Percentiles rank a stretch among this genome's conserved stretches.
Evolutionary conservation across 2,113 vertebrate species (phyloP).

Genomic region (Promerops cafer): DNA sequence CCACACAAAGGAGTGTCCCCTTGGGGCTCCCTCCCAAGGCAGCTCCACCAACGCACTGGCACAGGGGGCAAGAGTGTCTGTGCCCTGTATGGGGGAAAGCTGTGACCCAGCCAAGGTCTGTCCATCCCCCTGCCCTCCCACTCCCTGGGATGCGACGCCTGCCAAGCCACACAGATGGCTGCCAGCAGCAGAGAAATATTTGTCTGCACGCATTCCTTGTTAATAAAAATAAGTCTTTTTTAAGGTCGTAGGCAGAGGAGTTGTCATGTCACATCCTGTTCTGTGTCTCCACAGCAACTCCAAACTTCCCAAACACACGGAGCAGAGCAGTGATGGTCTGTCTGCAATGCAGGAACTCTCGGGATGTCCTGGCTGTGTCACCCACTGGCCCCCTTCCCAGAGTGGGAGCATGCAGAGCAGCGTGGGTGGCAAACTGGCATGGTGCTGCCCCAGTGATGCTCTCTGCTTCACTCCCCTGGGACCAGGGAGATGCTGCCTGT

Average conservation of each 20-base stretch:
- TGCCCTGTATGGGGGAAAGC: not conserved
- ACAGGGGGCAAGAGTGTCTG: fast-evolving
- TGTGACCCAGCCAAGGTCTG: not conserved
- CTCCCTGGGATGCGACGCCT: fast-evolving
- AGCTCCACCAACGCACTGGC: not conserved
- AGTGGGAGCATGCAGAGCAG: fast-evolving
- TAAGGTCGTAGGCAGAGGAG: not conserved
- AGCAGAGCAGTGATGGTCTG: not conserved
- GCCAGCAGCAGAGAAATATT: not conserved
- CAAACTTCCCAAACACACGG: not conserved
- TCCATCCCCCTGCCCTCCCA: not conserved
- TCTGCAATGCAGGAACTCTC: not conserved
- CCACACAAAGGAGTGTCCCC: not conserved
- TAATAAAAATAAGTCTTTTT: not conserved
- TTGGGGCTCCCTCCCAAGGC: fast-evolving
- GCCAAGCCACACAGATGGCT: not conserved
- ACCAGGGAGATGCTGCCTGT: not conserved
- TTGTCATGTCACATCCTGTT: not conserved
- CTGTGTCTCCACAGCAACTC: not conserved
- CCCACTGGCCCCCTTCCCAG: not conserved
- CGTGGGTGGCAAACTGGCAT: fast-evolving
- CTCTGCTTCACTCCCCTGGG: not conserved
- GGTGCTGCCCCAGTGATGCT: fast-evolving
- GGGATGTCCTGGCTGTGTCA: not conserved
- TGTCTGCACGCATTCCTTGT: not conserved